A percentile compares a stretch with the other conserved stretches of the same genome.
These are phyloP conservation scores for Cardiocondyla obscurior DNA, from an alignment of 1,140 invertebrate species.

Conservation along the genomic window DNA sequence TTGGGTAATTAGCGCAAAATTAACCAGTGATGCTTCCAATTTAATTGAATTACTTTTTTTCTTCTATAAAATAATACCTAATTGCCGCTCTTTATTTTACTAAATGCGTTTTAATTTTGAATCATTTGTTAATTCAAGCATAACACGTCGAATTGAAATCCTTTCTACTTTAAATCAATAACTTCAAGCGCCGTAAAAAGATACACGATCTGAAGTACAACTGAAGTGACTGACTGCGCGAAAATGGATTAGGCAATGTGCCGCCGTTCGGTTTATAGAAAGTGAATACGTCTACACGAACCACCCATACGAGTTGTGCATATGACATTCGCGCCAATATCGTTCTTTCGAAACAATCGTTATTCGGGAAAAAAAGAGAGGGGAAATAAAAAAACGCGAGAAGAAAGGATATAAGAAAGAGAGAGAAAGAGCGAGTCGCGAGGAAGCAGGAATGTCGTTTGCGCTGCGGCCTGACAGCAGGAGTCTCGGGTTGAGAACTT, in stretches of 20 bases:
- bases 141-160: background rate
- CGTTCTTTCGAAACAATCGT: slow-evolving; percentile 59
- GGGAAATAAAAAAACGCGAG: background rate
- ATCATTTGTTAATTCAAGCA: slow-evolving; percentile 4
- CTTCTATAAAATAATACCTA: background rate
- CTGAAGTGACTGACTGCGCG: slow-evolving; percentile 12
- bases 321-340: slow-evolving; percentile 37
- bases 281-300: slow-evolving; percentile 32
- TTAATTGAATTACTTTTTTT: background rate
- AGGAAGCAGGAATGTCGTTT: slow-evolving; percentile 71
- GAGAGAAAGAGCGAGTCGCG: slow-evolving; percentile 41
- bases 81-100: no score
- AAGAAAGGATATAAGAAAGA: background rate
- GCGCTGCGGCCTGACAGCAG: slow-evolving; percentile 75
- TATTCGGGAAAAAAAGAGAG: slow-evolving; percentile 43
- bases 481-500: slow-evolving; percentile 73
- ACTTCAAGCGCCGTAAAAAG: background rate
- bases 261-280: slow-evolving; percentile 32
- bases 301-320: slow-evolving; percentile 4
- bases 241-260: slow-evolving; percentile 27
- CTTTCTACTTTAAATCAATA: slow-evolving; percentile 19
- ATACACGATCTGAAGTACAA: background rate
- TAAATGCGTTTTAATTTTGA: background rate
- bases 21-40: background rate
- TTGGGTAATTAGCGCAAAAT: background rate